Evolutionary conservation across 2,113 vertebrate genomes (phyloP).

Genomic region (Sarotherodon lohbergeri): DNA sequence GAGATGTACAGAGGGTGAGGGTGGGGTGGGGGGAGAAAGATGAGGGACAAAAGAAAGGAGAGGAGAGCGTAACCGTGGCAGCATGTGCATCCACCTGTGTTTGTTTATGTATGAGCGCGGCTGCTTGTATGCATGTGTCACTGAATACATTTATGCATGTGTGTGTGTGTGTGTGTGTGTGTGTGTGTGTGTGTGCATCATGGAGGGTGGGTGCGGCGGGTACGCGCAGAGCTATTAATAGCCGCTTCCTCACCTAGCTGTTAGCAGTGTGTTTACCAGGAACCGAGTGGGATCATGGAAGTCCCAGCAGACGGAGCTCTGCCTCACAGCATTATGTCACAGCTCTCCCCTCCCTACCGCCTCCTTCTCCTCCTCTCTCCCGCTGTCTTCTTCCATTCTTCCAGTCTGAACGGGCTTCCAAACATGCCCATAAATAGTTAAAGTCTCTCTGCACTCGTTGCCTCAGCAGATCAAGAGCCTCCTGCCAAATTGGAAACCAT

Average conservation of each 20-base stretch:
- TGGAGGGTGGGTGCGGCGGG: background rate
- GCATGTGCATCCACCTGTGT: background rate
- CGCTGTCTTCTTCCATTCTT: background rate
- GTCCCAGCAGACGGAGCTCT: constrained; percentile 5
- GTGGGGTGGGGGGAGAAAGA: background rate
- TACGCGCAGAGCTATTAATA: constrained; percentile 40
- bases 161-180: background rate
- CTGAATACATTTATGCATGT: constrained; percentile 24
- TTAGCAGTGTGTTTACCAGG: constrained; percentile 31
- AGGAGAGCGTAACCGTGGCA: background rate
- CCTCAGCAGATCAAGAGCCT: background rate
- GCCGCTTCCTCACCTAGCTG: constrained; percentile 24
- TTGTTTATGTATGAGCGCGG: background rate
- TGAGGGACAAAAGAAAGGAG: background rate
- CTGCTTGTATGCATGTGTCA: constrained; percentile 1
- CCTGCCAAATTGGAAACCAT: background rate
- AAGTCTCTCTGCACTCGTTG: background rate
- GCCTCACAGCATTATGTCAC: constrained; percentile 27
- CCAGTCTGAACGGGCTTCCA: background rate
- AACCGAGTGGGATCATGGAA: constrained; percentile 33
- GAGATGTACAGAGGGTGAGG: background rate
- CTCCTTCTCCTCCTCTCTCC: background rate
- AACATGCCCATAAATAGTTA: background rate
- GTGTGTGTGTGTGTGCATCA: background rate
- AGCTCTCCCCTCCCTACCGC: background rate